phyloP scores from a whole-genome alignment of 1,140 invertebrate genomes.

The Aphelinus atriplicis region DNA sequence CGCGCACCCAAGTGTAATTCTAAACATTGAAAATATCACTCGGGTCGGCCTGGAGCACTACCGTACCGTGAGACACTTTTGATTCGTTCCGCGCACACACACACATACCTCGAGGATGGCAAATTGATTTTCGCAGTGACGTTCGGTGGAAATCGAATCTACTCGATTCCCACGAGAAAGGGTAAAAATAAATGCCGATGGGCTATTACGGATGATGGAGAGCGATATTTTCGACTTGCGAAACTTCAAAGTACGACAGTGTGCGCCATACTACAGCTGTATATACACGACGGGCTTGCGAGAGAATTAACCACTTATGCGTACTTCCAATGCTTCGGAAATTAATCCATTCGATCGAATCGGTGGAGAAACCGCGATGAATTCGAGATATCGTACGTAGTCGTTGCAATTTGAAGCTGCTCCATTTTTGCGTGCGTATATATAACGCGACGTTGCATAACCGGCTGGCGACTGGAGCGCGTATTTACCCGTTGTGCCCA shows the following conservation, averaged over 20 bases:
- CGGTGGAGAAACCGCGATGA: too few species aligned
- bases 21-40: slow-evolving; percentile 3
- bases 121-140: slow-evolving; percentile 27
- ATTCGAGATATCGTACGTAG: too few species aligned
- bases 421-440: background rate
- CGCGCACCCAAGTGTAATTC: slow-evolving; percentile 5
- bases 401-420: background rate
- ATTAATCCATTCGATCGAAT: too few species aligned
- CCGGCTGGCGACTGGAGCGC: slow-evolving; percentile 13
- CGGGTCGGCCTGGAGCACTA: background rate
- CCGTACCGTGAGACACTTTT: slow-evolving; percentile 9
- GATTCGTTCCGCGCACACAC: slow-evolving; percentile 8
- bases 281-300: too few species aligned
- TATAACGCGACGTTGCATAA: background rate
- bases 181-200: background rate
- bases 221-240: background rate
- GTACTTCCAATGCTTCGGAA: too few species aligned
- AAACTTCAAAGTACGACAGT: background rate
- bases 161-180: background rate
- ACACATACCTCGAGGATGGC: background rate
- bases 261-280: too few species aligned
- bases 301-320: too few species aligned
- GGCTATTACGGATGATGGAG: background rate
- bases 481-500: slow-evolving; percentile 4
- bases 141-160: slow-evolving; percentile 35